Evolutionary conservation across 2,113 vertebrate genomes (phyloP).

Genomic region (Eira barbara): DNA sequence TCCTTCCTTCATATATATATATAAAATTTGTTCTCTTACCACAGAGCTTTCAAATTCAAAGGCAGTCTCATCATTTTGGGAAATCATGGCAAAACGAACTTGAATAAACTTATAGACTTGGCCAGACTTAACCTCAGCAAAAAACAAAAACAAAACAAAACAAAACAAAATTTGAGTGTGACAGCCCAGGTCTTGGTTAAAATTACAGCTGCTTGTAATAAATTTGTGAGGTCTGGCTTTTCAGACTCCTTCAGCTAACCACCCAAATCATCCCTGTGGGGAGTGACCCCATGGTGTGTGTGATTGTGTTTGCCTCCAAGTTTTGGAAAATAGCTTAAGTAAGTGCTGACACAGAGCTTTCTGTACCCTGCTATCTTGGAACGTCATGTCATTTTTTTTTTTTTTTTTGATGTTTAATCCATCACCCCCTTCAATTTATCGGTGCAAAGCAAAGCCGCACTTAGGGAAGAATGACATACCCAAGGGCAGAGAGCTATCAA

Average conservation of each 20-base stretch:
- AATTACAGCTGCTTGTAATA: background rate
- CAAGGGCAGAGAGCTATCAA: background rate
- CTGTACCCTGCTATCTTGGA: background rate
- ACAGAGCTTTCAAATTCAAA: constrained; percentile 55
- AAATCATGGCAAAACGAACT: background rate
- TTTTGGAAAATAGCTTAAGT: constrained; percentile 4
- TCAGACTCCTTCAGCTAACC: background rate
- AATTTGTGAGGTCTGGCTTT: background rate
- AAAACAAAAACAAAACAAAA: background rate
- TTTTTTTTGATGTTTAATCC: constrained; percentile 38
- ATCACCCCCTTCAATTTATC: background rate
- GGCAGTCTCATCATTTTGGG: constrained; percentile 34
- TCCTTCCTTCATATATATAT: constrained; percentile 28
- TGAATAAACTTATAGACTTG: constrained; percentile 22
- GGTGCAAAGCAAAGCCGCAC: background rate
- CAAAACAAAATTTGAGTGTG: background rate
- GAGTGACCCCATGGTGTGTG: background rate
- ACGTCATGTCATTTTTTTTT: background rate
- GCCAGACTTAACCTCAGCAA: constrained; percentile 9
- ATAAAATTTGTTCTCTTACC: background rate
- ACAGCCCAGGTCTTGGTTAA: background rate
- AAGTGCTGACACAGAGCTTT: constrained; percentile 6
- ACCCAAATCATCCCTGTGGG: background rate
- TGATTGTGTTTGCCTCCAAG: background rate
- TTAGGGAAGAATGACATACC: background rate